Conservation (phyloP, 2,888 invertebrate species). For the Dryobota labecula region DNA sequence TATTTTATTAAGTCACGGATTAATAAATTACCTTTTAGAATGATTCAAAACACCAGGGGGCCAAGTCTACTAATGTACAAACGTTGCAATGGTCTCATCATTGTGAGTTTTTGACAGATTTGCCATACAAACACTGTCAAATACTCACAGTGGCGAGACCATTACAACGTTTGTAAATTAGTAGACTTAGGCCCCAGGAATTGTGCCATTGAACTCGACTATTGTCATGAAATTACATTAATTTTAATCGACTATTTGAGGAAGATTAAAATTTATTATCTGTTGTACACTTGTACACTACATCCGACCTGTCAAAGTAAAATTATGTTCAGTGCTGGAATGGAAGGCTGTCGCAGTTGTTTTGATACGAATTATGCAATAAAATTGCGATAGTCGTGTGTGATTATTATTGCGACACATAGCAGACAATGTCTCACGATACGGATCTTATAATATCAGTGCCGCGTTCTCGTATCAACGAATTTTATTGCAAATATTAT, state of each 20-base stretch:
- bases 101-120: too few relatives aligned
- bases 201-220: neutral
- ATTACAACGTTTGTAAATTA: too few relatives aligned
- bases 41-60: neutral
- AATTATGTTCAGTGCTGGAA: constrained; percentile 61
- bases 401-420: constrained; percentile 71
- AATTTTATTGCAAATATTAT: constrained; percentile 86
- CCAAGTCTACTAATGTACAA: too few relatives aligned
- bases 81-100: too few relatives aligned
- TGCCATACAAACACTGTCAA: too few relatives aligned
- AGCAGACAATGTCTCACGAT: constrained; percentile 85
- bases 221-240: neutral
- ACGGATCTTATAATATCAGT: constrained; percentile 84
- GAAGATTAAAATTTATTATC: neutral
- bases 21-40: neutral
- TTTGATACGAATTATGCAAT: constrained; percentile 85
- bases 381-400: constrained; percentile 76
- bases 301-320: constrained; percentile 23
- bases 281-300: neutral
- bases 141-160: too few relatives aligned
- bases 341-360: constrained; percentile 73
- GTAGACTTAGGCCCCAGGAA: too few relatives aligned
- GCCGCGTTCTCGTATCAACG: constrained; percentile 84
- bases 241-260: neutral
- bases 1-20: neutral